Base-by-base conservation (phyloP, 2,888 invertebrate species). In the Leucophenga maculata region DNA sequence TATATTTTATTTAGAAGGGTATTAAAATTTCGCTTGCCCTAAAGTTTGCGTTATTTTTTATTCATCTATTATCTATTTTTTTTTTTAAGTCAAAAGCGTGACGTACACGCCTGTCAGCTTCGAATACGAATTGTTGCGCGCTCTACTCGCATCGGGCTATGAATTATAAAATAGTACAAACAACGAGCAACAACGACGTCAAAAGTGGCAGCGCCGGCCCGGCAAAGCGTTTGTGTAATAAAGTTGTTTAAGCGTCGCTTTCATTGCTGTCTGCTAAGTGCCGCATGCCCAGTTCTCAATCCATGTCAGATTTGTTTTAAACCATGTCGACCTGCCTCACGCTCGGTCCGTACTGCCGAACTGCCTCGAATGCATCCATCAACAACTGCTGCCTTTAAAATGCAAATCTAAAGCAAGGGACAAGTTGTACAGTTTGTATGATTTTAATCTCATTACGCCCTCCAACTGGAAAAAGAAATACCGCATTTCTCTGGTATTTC, bases 361-460 rank as follows among this genome's bases (percentile, higher is more conserved):
- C 39, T 39, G 11, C 8, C 11, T 39, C 8, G 8, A 39, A 39
- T 39, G 39, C 39, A 39, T 11, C 11, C 39, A 11, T 39, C 39
- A 39, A 1, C 11, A 6, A 6, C 39, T 39, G 8, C 39, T 11
- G 39, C 39, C 11, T 74, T 68, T 55, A 8, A 39, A 39, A 39
- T 39, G 39, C 26, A 69, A 74, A 76, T 76, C 76, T 78, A 72
- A 77, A 78, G 79, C 77, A 82, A 79, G 77, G 73, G 80, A 69
- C n/a, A n/a, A 74, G 78, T 76, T 75, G 74, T 72, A 67, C 68
- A 73, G 50, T 73, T 75, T 68, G 70, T 70, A 70, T 69, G 69
- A 67, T 64, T 69, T 65, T 65, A 67, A 71, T 72, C 60, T 39
- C 39, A 39, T 39, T 44, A 60, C 60, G 60, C 60, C 60, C 14